phyloP scores from a whole-genome alignment of 2,888 invertebrate genomes.

The Gortyna flavago region DNA sequence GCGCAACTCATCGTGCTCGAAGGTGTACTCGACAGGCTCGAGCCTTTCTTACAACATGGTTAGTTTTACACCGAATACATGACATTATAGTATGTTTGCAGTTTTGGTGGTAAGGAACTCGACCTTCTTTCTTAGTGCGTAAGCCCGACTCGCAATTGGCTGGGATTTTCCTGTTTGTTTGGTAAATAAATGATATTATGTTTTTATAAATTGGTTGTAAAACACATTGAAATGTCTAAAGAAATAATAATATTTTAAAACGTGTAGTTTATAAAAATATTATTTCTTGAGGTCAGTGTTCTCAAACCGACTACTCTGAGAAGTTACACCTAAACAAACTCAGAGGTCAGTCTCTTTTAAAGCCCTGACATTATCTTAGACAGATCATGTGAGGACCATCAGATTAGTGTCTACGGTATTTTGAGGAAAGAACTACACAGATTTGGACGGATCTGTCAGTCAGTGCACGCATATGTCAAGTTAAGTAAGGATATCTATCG shows the following conservation, averaged over 20 bases:
- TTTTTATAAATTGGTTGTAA: not conserved
- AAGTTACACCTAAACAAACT: constrained; percentile 1
- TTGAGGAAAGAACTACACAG: not conserved
- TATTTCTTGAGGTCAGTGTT: not conserved
- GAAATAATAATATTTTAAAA: not conserved
- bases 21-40: constrained; percentile 91
- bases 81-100: no score
- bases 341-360: not conserved
- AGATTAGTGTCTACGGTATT: not conserved
- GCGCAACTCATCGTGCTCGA: constrained; percentile 93
- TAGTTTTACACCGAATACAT: constrained; percentile 13
- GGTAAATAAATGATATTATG: not conserved
- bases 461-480: not conserved
- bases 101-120: not conserved
- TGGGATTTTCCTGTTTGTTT: not conserved
- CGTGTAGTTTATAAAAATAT: no score
- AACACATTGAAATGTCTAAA: not conserved
- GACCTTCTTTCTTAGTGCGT: not conserved
- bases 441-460: not conserved
- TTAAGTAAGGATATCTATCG: not conserved
- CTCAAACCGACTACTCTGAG: no score
- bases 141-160: not conserved
- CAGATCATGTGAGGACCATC: not conserved
- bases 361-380: not conserved
- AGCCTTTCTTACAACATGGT: constrained; percentile 91